Conservation (phyloP, 1,140 invertebrate species). For the Venustaconcha ellipsiformis region DNA sequence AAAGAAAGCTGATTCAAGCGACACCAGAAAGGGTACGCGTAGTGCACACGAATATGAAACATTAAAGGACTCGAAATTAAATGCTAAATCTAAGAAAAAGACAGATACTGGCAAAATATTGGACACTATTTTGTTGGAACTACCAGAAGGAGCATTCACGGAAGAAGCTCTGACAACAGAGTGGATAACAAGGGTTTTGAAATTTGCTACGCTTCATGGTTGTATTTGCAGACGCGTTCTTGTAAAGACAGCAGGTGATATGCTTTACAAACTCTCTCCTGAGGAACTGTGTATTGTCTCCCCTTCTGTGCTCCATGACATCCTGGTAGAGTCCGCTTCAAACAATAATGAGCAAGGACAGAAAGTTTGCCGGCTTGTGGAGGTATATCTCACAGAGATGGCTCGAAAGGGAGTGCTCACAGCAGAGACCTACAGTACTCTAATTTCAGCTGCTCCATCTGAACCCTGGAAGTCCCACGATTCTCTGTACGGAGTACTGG, state of each 20-base stretch:
- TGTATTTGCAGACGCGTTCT: constrained; percentile 55
- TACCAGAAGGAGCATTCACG: constrained; percentile 56
- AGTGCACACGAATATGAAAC: constrained; percentile 12
- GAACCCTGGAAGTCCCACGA: constrained; percentile 57
- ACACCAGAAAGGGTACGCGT: constrained; percentile 14
- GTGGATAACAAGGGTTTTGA: constrained; percentile 59
- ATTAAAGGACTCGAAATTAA: constrained; percentile 24
- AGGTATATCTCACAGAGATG: constrained; percentile 61
- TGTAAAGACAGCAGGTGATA: constrained; percentile 51
- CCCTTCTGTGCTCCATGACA: constrained; percentile 58
- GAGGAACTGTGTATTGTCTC: constrained; percentile 58
- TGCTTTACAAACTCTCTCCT: constrained; percentile 51
- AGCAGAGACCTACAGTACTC: constrained; percentile 58
- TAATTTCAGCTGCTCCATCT: constrained; percentile 54
- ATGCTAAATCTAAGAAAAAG: constrained; percentile 25
- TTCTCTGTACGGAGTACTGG: constrained; percentile 57
- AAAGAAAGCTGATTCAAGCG: constrained; percentile 16
- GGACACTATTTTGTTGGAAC: constrained; percentile 49
- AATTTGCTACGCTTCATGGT: constrained; percentile 46
- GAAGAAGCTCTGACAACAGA: constrained; percentile 53
- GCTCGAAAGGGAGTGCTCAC: constrained; percentile 56
- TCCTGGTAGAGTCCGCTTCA: constrained; percentile 47
- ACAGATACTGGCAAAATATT: constrained; percentile 44
- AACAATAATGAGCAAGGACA: constrained; percentile 41
- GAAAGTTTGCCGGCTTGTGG: constrained; percentile 52